Base-by-base conservation (phyloP, 2,888 invertebrate species). In the Epirrhoe tristata region DNA sequence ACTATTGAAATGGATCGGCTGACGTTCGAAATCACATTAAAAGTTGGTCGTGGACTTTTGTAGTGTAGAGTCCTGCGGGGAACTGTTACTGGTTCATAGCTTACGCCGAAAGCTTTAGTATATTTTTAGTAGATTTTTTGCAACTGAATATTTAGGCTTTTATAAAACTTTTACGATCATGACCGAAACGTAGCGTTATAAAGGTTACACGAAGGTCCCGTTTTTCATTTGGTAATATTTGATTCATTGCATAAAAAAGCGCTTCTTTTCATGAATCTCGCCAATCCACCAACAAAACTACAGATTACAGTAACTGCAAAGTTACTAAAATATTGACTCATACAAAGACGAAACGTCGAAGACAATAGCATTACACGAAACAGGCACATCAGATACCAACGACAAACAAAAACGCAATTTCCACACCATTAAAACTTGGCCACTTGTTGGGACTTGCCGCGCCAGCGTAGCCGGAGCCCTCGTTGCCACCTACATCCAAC, bases 341-440 rank as follows among this genome's bases (percentile, higher is more conserved):
- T 43, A 43, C 39, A 39, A 10, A 39, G 12, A 39, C 24, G 39
- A 43, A 57, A 57, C 48, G 10, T 34, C 62, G 57, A 63, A 76
- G 74, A 81, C 81, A 82, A 78, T 77, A 76, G 78, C 84, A 85
- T 82, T 83, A 80, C 82, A 80, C 81, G 78, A 75, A 81, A 81
- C 81, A 76, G 76, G 81, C 75, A 82, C 84, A 86, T 86, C 79
- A 79, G 84, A 84, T 82, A 82, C 81, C 79, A 74, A 77, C 76
- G 74, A 81, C 81, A 83, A 88, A 87, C 87, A 87, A 87, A 88
- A 88, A 87, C 86, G 83, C 85, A 86, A 88, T 89, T 87, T 88
- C 82, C 87, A 85, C 87, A 80, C 86, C 87, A 87, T 88, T 88
- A 88, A 87, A 89, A 88, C 82, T 87, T 87, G 81, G 74, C 84